phyloP scores from a whole-genome alignment of 2,888 invertebrate genomes.

The Cryptophagus acutangulus region DNA sequence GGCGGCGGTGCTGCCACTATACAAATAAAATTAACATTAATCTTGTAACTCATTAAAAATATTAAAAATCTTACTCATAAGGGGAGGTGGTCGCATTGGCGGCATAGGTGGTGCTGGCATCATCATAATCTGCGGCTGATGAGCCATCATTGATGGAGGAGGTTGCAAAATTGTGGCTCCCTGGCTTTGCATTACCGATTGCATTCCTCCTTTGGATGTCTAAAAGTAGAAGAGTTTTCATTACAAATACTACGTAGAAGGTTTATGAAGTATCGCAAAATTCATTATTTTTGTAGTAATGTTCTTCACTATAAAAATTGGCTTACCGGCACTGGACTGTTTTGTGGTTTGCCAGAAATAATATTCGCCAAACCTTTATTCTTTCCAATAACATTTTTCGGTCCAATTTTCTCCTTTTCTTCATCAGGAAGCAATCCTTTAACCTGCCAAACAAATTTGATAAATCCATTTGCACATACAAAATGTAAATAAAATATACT shows the following conservation, averaged over 20 bases:
- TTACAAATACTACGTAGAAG: no score
- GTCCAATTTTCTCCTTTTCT: conserved; percentile 95
- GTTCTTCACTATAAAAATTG: neutral
- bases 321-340: conserved; percentile 32
- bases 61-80: conserved; percentile 51
- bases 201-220: no score
- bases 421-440: conserved; percentile 92
- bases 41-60: conserved; percentile 5
- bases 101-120: conserved; percentile 57
- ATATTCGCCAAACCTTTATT: conserved; percentile 12
- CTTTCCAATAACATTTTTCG: conserved; percentile 61
- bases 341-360: conserved; percentile 48
- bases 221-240: conserved; percentile 48
- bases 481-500: conserved; percentile 40
- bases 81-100: conserved; percentile 54
- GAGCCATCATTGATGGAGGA: conserved; percentile 50
- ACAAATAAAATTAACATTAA: conserved; percentile 9
- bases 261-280: no score
- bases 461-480: neutral
- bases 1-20: conserved; percentile 51
- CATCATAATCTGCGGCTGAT: conserved; percentile 59
- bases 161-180: conserved; percentile 48
- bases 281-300: neutral
- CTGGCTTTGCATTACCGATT: conserved; percentile 52
- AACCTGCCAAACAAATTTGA: conserved; percentile 43